Base-by-base conservation (phyloP, 2,888 invertebrate genomes). In the Pandemis heparana region DNA sequence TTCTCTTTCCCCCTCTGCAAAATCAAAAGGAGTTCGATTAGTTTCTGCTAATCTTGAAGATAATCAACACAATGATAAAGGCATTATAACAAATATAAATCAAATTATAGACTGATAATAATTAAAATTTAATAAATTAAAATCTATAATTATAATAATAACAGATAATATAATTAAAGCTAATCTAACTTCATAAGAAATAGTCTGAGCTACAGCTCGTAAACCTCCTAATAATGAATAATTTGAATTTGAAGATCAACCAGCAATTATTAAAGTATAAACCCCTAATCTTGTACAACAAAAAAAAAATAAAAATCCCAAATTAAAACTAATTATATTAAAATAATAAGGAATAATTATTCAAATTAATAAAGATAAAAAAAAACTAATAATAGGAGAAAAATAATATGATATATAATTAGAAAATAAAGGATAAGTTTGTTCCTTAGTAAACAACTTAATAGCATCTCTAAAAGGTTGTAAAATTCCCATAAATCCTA, bases 21-120 rank as follows among this genome's bases (percentile, higher is more conserved):
- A 97, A 96, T 97, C 96, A 96, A 96, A 97, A 59, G 96, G 96
- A 81, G 96, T 96, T 0, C 96, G 96, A 95, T 96, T 97, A 83
- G 96, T 96, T 88, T 97, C 96, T 8, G 96, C 96, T 86, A 96
- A 95, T 80, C 94, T 95, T 64, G 96, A 95, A 78, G 95, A 92
- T 81, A 96, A 86, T 81, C 96, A 96, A 84, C 95, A 91, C 81
- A 96, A 86, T 16, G 79, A 79, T 86, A 96, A 92, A 81, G 95
- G 95, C 79, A 95, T 88, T 85, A 94, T 92, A 76, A 96, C 80
- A 88, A 95, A 83, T 79, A 96, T 70, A 92, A 95, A 95, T 86
- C 95, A 96, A 86, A 95, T 78, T 83, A 89, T 83, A 76, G 83
- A 73, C 83, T 96, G 95, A 93, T 92, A 95, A 73, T 82, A 63